A percentile compares a stretch with the other conserved stretches of the same genome.
Conservation (phyloP, 1,140 invertebrate species). For the Cylas formicarius region DNA sequence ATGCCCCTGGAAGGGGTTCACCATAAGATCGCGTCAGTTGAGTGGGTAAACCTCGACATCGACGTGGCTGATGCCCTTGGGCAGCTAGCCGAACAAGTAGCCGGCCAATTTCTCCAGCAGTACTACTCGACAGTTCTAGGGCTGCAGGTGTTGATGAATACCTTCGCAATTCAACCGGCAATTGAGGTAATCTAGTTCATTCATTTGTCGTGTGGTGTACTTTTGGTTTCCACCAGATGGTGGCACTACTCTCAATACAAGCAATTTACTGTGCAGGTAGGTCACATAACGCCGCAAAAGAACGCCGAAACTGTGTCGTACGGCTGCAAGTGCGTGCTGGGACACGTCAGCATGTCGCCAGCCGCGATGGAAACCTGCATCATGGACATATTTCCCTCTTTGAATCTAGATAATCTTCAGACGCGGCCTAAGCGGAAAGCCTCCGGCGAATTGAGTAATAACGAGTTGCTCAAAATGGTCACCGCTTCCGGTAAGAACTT, state of each 20-base stretch:
- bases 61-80: slow-evolving; percentile 14
- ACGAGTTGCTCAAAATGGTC: slow-evolving; percentile 32
- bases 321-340: slow-evolving; percentile 35
- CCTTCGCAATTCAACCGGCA: slow-evolving; percentile 42
- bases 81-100: slow-evolving; percentile 26
- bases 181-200: slow-evolving; percentile 22
- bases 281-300: slow-evolving; percentile 25
- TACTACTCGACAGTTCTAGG: slow-evolving; percentile 84
- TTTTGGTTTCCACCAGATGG: too few species aligned
- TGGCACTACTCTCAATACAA: background rate
- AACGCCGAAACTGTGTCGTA: slow-evolving; percentile 29
- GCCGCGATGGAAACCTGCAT: slow-evolving; percentile 37
- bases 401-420: slow-evolving; percentile 33
- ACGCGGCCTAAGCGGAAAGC: slow-evolving; percentile 19
- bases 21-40: slow-evolving; percentile 64
- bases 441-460: slow-evolving; percentile 27
- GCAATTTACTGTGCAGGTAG: slow-evolving; percentile 17
- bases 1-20: slow-evolving; percentile 42
- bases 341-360: slow-evolving; percentile 40
- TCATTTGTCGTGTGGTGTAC: background rate
- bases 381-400: slow-evolving; percentile 35
- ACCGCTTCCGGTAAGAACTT: slow-evolving; percentile 34
- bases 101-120: slow-evolving; percentile 74
- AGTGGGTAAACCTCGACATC: slow-evolving; percentile 44
- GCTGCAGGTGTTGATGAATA: slow-evolving; percentile 86